A percentile compares a stretch with the other conserved stretches of the same genome.
Conservation (phyloP, 2,113 vertebrate species). For the Cervus canadensis region DNA sequence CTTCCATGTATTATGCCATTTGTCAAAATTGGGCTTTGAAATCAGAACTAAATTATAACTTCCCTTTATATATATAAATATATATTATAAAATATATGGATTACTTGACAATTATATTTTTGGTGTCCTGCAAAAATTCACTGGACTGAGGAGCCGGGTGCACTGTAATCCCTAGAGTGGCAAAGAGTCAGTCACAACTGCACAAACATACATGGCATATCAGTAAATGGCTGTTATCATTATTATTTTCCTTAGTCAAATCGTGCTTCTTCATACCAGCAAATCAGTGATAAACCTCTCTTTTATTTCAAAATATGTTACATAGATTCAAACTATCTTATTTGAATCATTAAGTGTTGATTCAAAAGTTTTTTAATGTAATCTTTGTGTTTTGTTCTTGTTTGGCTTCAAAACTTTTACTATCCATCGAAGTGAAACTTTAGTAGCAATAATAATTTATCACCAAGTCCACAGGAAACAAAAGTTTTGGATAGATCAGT, state of each 20-base stretch:
- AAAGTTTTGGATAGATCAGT: neutral
- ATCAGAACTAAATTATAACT: neutral
- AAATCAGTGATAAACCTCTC: neutral
- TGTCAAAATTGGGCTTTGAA: neutral
- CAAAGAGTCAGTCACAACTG: neutral
- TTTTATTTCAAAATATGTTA: neutral
- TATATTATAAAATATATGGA: neutral
- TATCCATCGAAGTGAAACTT: neutral
- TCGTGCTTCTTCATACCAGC: neutral
- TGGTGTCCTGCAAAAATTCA: neutral
- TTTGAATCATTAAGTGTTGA: neutral
- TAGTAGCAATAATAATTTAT: neutral
- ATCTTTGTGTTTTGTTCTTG: neutral
- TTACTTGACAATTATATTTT: neutral
- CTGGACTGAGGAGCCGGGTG: neutral
- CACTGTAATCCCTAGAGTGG: neutral
- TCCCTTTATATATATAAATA: neutral
- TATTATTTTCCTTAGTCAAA: neutral
- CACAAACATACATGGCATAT: neutral
- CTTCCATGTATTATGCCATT: neutral
- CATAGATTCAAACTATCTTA: neutral
- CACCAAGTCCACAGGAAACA: neutral
- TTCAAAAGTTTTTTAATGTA: neutral
- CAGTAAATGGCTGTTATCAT: neutral
- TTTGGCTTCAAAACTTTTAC: neutral